A percentile compares a stretch with the other conserved stretches of the same genome.
Evolutionary conservation across 2,113 vertebrate genomes (phyloP).

Genomic region (Microcebus lehilahytsara): DNA sequence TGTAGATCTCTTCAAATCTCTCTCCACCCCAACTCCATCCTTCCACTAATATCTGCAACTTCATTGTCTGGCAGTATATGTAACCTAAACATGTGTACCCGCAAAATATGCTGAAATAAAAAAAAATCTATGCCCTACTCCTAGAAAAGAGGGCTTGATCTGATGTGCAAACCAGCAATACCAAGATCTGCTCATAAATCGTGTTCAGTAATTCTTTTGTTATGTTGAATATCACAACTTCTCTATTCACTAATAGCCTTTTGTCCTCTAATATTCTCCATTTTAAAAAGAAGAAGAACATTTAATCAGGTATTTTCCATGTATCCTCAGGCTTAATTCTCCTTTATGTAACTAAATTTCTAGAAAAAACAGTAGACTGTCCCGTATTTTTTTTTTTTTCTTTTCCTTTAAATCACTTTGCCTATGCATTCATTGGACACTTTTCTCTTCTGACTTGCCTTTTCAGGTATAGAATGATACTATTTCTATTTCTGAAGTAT

Average conservation of each 20-base stretch:
- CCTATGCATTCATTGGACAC: not conserved
- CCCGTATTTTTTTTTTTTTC: not conserved
- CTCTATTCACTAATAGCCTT: not conserved
- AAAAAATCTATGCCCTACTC: not conserved
- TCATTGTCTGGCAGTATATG: not conserved
- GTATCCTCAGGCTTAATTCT: not conserved
- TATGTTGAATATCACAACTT: not conserved
- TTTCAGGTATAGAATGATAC: not conserved
- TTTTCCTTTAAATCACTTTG: not conserved
- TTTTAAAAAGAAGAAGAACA: not conserved
- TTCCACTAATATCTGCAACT: not conserved
- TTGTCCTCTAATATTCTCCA: not conserved
- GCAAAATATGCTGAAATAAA: too few relatives aligned
- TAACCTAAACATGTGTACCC: too few relatives aligned
- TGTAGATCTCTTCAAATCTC: not conserved
- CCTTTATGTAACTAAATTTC: not conserved
- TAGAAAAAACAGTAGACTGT: not conserved
- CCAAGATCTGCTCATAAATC: not conserved
- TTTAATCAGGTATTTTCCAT: not conserved
- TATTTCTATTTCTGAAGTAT: not conserved
- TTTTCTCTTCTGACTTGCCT: not conserved
- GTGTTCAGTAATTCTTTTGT: not conserved
- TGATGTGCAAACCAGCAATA: not conserved
- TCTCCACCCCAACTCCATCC: fast-evolving
- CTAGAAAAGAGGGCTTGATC: not conserved